Evolutionary conservation across 2,113 vertebrate genomes (phyloP), one percentile per base, ranked within the genome.

Genomic region (Cyanocitta stelleri): DNA sequence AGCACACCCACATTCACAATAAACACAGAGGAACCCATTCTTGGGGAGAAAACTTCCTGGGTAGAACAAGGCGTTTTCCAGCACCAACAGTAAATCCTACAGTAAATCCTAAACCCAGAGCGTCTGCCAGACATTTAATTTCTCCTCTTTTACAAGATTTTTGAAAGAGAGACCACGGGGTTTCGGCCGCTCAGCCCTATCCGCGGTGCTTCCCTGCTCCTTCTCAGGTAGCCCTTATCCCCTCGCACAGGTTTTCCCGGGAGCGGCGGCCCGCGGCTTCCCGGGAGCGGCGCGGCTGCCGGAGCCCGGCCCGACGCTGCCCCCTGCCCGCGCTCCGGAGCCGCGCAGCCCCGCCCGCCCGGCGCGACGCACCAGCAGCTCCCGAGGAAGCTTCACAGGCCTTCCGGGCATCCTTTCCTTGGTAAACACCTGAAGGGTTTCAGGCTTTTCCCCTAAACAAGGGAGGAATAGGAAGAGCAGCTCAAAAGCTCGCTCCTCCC

Each of bases 341-440:
- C 52, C 52, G 27, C 56, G 74, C 73, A 61, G 41, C 52, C 24
- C 24, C 37, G 16, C 52, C 49, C 44, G 44, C 44, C 44, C 44
- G 19, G 44, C 44, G 19, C 46, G 4, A 19, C 19, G 10, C 46
- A 48, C 46, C 22, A 2, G 7, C 54, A 6, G 30, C 54, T 4
- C 17, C 58, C 56, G 22, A 3, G 22, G 9, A n/a, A n/a, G n/a
- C 39, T 3, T 5, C 22, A 24, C 24, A 4, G 13, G 1, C 29
- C 1, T 14, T 1, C 7, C 2, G 20, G 24, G 7, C 13, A 1
- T 1, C 7, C 4, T 16, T 2, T 0, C 56, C 4, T 1, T 1
- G 7, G 2, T 0, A 5, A 1, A 5, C 19, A 1, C 39, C 11
- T 2, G 11, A 0, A 8, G 18, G 1, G 7, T 2, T 20, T 14